Base-by-base conservation (phyloP, 2,888 invertebrate species). In the Noctua pronuba region DNA sequence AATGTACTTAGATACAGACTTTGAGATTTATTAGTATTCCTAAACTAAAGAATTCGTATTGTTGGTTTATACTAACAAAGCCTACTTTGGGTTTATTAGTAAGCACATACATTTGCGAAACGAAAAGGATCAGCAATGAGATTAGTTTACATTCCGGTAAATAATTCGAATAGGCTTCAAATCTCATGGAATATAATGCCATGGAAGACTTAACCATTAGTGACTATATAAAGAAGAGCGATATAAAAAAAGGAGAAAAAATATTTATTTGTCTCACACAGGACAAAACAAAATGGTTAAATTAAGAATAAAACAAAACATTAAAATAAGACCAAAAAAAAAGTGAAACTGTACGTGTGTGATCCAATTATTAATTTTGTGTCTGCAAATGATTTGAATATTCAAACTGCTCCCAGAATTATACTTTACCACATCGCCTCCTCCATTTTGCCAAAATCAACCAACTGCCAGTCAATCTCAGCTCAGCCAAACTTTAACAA, bases 391-490 rank as follows among this genome's bases (percentile, higher is more conserved):
- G 7, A 5, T 46, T 8, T 24, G 18, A 38, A 28, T 52, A 55
- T 38, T 5, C 31, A 16, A 46, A 21, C n/a, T 35, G 28, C 1
- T 18, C 49, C 55, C 2, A 73, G 16, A 3, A 49, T 55, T 49
- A 70, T 64, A 71, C 28, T 21, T 41, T 60, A 60, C 60, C 60
- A 52, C 1, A 60, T 13, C 41, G 8, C 2, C 38, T 18, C 21
- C 35, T 18, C 28, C 28, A 73, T 66, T 66, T 73, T 46, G 28
- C 35, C 44, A 44, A 69, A 81, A 52, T 46, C 46, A 24, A 46
- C 72, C 52, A 73, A 67, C 35, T 72, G 58, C 58, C 70, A 79
- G 77, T 87, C 83, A 87, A 79, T 87, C 87, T 82, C 62, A 76
- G 84, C 73, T 79, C 62, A 80, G 80, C 73, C 64, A 73, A 67